These are phyloP conservation scores for Apamea epomidion DNA, from an alignment of 2,888 invertebrate species.

Conservation along the genomic window DNA sequence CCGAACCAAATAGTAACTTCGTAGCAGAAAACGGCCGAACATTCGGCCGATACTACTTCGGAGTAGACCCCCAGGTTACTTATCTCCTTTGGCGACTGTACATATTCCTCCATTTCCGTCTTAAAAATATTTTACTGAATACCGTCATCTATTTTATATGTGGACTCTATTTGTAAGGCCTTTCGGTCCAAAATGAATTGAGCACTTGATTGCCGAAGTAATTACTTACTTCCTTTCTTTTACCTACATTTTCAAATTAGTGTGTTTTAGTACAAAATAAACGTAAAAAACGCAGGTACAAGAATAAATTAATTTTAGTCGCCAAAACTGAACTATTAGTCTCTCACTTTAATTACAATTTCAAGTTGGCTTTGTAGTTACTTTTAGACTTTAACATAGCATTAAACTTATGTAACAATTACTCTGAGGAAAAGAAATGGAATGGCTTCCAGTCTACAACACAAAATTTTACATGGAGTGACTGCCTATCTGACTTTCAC, in stretches of 20 bases:
- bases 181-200: conserved; percentile 30
- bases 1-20: too few species aligned
- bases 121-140: conserved; percentile 24
- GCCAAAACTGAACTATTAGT: conserved; percentile 55
- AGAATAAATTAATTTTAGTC: conserved; percentile 54
- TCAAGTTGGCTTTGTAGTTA: conserved; percentile 63
- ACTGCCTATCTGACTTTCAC: neutral
- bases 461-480: neutral
- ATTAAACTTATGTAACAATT: conserved; percentile 22
- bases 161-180: conserved; percentile 29
- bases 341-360: conserved; percentile 66
- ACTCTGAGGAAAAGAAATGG: neutral
- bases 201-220: conserved; percentile 20
- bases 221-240: conserved; percentile 50
- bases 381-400: conserved; percentile 27
- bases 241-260: conserved; percentile 48
- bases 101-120: conserved; percentile 23
- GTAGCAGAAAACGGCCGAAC: too few species aligned
- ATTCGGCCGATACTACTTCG: too few species aligned
- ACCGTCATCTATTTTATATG: conserved; percentile 4
- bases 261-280: conserved; percentile 49
- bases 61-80: too few species aligned
- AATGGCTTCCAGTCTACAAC: neutral
- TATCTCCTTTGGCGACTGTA: neutral
- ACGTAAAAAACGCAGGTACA: conserved; percentile 46